A percentile compares a stretch with the other conserved stretches of the same genome.
phyloP scores from a whole-genome alignment of 2,797 vertebrate species.

The Coracias cyanogaster region DNA sequence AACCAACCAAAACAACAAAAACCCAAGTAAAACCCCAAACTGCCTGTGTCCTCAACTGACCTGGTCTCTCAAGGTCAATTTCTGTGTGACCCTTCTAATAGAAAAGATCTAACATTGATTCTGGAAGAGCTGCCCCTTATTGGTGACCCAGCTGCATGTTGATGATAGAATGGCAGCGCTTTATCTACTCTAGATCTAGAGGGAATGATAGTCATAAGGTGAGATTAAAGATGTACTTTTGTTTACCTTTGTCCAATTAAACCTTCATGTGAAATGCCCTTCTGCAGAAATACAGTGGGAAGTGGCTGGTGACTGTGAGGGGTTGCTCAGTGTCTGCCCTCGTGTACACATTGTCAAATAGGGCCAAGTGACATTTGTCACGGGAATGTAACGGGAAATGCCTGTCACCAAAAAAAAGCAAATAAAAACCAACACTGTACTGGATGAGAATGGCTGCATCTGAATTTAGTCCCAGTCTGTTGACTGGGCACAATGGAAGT shows the following conservation, averaged over 20 bases:
- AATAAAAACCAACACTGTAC: neutral
- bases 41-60: neutral
- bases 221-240: neutral
- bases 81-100: neutral
- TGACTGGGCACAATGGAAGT: neutral
- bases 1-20: neutral
- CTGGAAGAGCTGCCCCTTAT: neutral
- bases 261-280: neutral
- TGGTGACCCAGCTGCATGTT: neutral
- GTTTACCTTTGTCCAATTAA: neutral
- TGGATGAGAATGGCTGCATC: neutral
- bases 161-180: neutral
- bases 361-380: neutral
- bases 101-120: neutral
- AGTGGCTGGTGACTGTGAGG: neutral
- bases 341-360: neutral
- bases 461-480: neutral
- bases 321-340: neutral
- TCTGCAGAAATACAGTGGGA: neutral
- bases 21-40: rapidly evolving
- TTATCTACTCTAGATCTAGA: neutral
- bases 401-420: neutral
- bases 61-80: neutral
- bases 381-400: neutral
- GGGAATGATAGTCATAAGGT: neutral